Evolutionary conservation across 2,888 invertebrate species (phyloP), one percentile per base, ranked within the genome.

Genomic region (Diogma glabrata): DNA sequence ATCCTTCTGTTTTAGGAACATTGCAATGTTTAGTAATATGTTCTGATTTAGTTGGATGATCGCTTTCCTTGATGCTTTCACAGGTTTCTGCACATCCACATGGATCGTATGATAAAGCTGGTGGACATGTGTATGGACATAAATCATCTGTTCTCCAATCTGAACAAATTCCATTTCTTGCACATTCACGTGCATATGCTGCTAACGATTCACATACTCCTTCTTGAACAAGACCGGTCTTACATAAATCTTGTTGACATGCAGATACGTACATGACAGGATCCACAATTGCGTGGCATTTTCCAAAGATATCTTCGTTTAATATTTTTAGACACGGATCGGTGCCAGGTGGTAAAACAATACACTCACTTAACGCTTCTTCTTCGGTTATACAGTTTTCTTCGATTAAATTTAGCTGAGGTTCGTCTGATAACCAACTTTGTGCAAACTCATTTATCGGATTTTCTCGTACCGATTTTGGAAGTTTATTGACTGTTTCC

Each of bases 181-280:
- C 72, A 60, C 90, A 90, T 57, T 81, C 82, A 52, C 78, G 74
- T 0, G 84, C 85, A 64, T 89, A 90, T 0, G 82, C 78, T 58
- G 81, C 79, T 14, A 89, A 67, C 0, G 78, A 72, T 16, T 72
- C 71, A 61, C 90, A 90, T 1, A 78, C 72, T 47, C 76, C 74
- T 6, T 74, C 74, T 2, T 72, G 72, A 56, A 76, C 73, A 14
- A 72, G 66, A 9, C 68, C 69, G 6, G 70, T 73, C 58, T 70
- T 74, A 69, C 80, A 87, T 57, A 79, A 63, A 52, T 83, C 84
- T 56, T 80, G 76, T 54, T 79, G 78, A 60, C 90, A 91, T 46
- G 81, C 75, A 28, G 76, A 74, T 2, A 86, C 68, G 67, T 79
- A 87, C 9, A 78, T 70, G 22, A 69, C 64, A 0, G 87, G 84